phyloP scores from a whole-genome alignment of 2,888 invertebrate genomes.

The Drosophila borealis region DNA sequence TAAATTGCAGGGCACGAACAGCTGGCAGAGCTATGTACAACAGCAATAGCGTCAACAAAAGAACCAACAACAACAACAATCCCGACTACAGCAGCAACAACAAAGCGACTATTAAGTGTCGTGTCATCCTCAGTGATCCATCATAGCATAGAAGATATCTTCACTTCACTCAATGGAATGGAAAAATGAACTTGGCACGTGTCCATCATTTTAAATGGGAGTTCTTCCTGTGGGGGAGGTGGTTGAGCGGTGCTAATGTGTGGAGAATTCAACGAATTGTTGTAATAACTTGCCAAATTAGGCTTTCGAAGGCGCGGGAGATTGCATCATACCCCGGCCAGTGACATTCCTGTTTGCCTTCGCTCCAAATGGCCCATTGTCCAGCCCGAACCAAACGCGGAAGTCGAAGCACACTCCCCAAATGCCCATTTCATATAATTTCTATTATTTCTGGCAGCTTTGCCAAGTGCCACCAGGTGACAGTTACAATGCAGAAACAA shows the following conservation, averaged over 20 bases:
- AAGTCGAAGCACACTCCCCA: conserved; percentile 73
- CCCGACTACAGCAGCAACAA: conserved; percentile 44
- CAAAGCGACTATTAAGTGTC: conserved; percentile 70
- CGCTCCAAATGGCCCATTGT: conserved; percentile 70
- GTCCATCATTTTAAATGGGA: conserved; percentile 64
- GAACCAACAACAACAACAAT: conserved; percentile 23
- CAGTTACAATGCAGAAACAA: conserved; percentile 78
- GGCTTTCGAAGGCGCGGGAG: conserved; percentile 45
- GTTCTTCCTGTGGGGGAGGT: conserved; percentile 47
- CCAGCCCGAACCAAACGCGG: conserved; percentile 63
- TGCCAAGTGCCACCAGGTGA: conserved; percentile 75
- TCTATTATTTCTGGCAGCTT: conserved; percentile 76
- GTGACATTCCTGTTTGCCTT: conserved; percentile 33
- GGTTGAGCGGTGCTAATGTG: conserved; percentile 51
- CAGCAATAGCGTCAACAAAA: conserved; percentile 35
- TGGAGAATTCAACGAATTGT: conserved; percentile 46
- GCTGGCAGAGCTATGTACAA: conserved; percentile 42
- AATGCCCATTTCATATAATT: conserved; percentile 78
- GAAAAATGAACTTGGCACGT: conserved; percentile 74
- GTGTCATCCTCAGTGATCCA: conserved; percentile 76
- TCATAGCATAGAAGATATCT: conserved; percentile 61
- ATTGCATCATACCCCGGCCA: conserved; percentile 48
- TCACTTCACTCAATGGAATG: conserved; percentile 19
- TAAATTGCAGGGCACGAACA: conserved; percentile 73
- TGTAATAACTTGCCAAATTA: conserved; percentile 70